Base-by-base conservation (phyloP, 2,888 invertebrate species). In the Microchrysa polita region DNA sequence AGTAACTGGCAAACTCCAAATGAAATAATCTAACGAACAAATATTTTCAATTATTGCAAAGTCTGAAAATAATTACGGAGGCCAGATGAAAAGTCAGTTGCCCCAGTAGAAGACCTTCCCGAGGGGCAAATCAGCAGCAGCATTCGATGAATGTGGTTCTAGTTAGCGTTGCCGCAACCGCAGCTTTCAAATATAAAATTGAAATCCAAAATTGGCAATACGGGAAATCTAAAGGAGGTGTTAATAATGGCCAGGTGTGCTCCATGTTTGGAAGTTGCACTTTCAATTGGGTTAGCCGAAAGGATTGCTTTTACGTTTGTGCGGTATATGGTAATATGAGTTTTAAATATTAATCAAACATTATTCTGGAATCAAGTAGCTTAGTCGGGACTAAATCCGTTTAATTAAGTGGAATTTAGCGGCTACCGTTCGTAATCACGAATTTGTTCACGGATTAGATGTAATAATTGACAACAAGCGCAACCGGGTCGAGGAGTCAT, bases 1-100 rank as follows among this genome's bases (percentile, higher is more conserved):
- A 10, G 57, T n/a, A 18, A 27, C 60, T 34, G 40, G 40, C 20
- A 40, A 40, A 61, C n/a, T 40, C 14, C 40, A 52, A 53, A 59
- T n/a, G 27, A 59, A 22, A 67, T 67, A 48, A 44, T 67, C 67
- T 27, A 67, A 53, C n/a, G 67, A 67, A 53, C 67, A 67, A 53
- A 67, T 67, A 67, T 67, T 67, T 67, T 67, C 67, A 67, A 67
- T 67, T 67, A 67, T 63, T 16, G 16, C 10, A 63, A 34, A 42
- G 40, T 18, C 40, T 63, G 40, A 20, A 63, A n/a, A 40, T 34
- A 63, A 63, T 63, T 63, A 63, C 27, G 27, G 27, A 34, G 4
- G 5, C n/a, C 12, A n/a, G 61, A 12, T 5, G 16, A 34, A 48
- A 48, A 48, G 16, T 48, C 48, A 48, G 48, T 12, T 48, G 12